Conservation (phyloP, 2,888 invertebrate genomes). For the Hedya salicella region DNA sequence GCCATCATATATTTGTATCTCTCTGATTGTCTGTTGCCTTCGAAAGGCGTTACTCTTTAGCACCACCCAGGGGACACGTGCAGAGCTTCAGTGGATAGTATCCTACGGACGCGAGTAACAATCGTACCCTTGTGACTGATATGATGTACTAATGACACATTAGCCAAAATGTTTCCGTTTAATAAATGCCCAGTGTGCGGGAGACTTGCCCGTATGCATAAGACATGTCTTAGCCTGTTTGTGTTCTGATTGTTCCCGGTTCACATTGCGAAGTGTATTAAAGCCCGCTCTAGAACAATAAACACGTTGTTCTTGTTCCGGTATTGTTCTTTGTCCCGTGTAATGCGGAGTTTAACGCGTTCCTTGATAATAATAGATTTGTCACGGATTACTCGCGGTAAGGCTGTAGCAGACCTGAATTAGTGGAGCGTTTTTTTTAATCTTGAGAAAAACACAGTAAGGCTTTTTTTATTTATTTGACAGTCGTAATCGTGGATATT, state of each 20-base stretch:
- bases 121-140: no score
- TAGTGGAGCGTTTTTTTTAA: conserved; percentile 3
- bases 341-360: conserved; percentile 40
- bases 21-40: no score
- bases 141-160: no score
- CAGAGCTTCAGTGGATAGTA: no score
- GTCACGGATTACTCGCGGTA: conserved; percentile 38
- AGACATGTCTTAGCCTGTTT: conserved; percentile 38
- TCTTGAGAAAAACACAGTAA: background rate
- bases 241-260: conserved; percentile 31
- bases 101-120: no score
- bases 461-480: no score
- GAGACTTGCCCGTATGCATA: conserved; percentile 28
- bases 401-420: conserved; percentile 14
- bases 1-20: no score
- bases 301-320: conserved; percentile 40
- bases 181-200: no score
- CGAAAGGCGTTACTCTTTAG: no score
- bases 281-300: conserved; percentile 42
- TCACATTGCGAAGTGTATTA: conserved; percentile 35
- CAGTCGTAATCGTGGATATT: no score
- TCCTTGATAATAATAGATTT: conserved; percentile 43
- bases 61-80: no score
- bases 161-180: no score
- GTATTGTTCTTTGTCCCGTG: conserved; percentile 43